A percentile compares a stretch with the other conserved stretches of the same genome.
Evolutionary conservation across 1,140 invertebrate genomes (phyloP).

Genomic region (Nylanderia fulva): DNA sequence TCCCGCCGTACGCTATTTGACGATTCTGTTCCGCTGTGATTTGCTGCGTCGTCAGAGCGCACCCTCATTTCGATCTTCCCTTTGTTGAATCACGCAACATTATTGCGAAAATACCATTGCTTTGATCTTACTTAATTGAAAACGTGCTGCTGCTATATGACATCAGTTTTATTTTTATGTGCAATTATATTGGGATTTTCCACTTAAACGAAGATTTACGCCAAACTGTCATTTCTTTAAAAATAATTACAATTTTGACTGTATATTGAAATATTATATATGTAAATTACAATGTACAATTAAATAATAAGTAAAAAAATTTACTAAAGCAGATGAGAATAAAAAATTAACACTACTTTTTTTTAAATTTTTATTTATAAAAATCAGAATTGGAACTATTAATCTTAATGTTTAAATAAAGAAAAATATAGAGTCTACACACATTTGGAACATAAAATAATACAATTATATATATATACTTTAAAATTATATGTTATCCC

Average conservation of each 20-base stretch:
- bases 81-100: constrained; percentile 28
- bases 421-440: not conserved
- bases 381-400: not conserved
- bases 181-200: not conserved
- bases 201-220: not conserved
- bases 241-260: not conserved
- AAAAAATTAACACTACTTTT: not conserved
- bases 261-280: not conserved
- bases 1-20: constrained; percentile 19
- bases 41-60: constrained; percentile 10
- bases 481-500: not conserved
- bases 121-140: not conserved
- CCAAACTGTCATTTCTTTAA: not conserved
- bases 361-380: not conserved
- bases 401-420: not conserved
- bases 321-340: not conserved
- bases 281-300: not conserved
- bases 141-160: too few species aligned
- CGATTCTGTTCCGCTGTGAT: not conserved
- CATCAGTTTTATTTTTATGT: not conserved
- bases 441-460: too few species aligned
- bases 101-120: constrained; percentile 29
- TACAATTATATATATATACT: too few species aligned
- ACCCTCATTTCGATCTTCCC: not conserved
- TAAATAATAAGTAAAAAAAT: not conserved